A percentile compares a stretch with the other conserved stretches of the same genome.
Evolutionary conservation across 2,113 vertebrate genomes (phyloP).

Genomic region (Mesocricetus auratus): DNA sequence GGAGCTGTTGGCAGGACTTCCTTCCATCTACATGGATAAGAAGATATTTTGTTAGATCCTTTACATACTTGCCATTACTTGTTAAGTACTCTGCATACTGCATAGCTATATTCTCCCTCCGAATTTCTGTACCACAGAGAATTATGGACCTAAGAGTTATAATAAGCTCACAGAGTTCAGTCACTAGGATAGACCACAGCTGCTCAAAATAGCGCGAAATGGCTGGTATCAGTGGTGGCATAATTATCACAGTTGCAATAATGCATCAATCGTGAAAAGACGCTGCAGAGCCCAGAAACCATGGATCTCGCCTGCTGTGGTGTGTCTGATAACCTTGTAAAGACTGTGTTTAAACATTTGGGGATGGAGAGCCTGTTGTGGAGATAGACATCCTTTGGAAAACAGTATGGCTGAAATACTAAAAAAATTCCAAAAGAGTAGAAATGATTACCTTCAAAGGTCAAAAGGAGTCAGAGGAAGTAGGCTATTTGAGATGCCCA

Average conservation of each 20-base stretch:
- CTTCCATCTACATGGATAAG: neutral
- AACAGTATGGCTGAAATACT: neutral
- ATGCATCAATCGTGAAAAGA: constrained; percentile 38
- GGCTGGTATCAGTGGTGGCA: constrained; percentile 42
- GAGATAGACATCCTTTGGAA: neutral
- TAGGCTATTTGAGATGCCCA: neutral
- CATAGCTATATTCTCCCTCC: neutral
- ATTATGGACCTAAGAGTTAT: neutral
- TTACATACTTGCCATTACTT: neutral
- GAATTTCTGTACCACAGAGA: neutral
- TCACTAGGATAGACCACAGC: constrained; percentile 34
- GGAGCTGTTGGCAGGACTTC: neutral
- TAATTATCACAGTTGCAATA: constrained; percentile 58
- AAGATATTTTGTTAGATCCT: constrained; percentile 25
- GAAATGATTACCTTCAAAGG: constrained; percentile 20
- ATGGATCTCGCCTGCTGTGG: neutral
- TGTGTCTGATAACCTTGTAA: neutral
- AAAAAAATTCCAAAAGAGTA: neutral
- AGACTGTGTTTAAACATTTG: neutral
- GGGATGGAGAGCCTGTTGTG: neutral
- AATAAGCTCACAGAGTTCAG: neutral
- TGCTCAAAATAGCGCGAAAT: neutral
- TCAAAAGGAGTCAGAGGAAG: neutral
- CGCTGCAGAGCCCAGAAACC: neutral
- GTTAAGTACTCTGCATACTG: neutral